A percentile compares a stretch with the other conserved stretches of the same genome.
These are phyloP conservation scores for Sminthurinus aureus DNA, from an alignment of 2,888 invertebrate species.

Conservation along the genomic window DNA sequence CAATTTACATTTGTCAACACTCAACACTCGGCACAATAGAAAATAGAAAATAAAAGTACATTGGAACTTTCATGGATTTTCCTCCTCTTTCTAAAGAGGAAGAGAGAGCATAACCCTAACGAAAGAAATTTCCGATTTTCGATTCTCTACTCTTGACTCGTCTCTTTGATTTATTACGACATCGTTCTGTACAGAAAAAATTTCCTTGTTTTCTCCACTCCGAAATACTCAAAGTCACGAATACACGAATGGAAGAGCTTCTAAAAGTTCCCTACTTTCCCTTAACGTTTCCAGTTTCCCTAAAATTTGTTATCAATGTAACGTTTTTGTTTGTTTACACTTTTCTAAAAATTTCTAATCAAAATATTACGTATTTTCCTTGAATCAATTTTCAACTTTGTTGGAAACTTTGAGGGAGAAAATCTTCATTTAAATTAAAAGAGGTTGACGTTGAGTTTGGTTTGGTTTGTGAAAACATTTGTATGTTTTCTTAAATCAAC, in stretches of 20 bases:
- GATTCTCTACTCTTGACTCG: background rate
- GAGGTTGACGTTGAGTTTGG: too few relatives aligned
- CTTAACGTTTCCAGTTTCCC: background rate
- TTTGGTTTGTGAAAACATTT: too few relatives aligned
- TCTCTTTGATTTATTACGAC: background rate
- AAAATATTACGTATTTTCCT: background rate
- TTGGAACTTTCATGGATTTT: background rate
- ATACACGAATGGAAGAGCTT: too few relatives aligned
- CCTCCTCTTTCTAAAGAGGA: background rate
- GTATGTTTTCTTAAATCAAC: too few relatives aligned
- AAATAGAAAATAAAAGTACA: too few relatives aligned
- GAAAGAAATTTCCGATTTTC: background rate
- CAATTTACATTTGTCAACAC: too few relatives aligned
- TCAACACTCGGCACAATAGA: too few relatives aligned
- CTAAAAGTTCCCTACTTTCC: too few relatives aligned
- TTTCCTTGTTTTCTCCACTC: background rate
- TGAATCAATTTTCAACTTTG: background rate
- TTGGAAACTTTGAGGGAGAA: background rate
- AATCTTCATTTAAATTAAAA: background rate
- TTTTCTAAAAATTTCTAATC: background rate
- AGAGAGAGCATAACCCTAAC: background rate
- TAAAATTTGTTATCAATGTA: background rate
- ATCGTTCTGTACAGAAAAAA: background rate
- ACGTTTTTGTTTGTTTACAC: background rate
- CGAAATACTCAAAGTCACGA: too few relatives aligned